These are phyloP conservation scores for Symphodus melops DNA, from an alignment of 2,113 vertebrate species.

Conservation along the genomic window DNA sequence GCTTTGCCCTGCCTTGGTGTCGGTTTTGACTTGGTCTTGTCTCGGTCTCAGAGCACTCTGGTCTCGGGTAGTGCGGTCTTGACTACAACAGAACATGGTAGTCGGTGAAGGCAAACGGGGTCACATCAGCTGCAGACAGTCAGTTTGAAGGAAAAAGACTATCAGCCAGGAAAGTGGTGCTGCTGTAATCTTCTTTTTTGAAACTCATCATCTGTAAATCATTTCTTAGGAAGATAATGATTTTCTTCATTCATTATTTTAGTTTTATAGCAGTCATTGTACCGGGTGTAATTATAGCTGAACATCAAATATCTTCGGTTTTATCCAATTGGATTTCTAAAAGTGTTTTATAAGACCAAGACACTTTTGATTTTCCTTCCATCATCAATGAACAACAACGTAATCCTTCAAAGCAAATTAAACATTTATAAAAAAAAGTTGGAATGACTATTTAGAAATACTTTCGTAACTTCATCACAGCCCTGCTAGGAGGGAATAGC, in stretches of 20 bases:
- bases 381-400: background rate
- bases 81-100: too few species aligned
- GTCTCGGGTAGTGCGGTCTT: too few species aligned
- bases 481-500: slow-evolving; percentile 16
- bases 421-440: background rate
- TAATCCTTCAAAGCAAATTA: background rate
- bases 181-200: background rate
- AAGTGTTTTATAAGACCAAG: background rate
- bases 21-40: too few species aligned
- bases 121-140: too few species aligned
- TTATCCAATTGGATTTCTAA: background rate
- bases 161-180: background rate
- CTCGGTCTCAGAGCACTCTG: too few species aligned
- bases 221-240: background rate
- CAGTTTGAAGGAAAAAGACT: too few species aligned
- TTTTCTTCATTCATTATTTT: background rate
- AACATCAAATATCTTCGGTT: background rate
- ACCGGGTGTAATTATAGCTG: background rate
- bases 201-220: background rate
- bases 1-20: too few species aligned
- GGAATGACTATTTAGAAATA: background rate
- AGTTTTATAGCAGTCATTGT: background rate
- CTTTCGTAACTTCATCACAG: background rate
- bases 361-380: background rate
- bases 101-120: too few species aligned